Evolutionary conservation across 1,140 invertebrate genomes (phyloP).

Genomic region (Neodiprion fabricii): DNA sequence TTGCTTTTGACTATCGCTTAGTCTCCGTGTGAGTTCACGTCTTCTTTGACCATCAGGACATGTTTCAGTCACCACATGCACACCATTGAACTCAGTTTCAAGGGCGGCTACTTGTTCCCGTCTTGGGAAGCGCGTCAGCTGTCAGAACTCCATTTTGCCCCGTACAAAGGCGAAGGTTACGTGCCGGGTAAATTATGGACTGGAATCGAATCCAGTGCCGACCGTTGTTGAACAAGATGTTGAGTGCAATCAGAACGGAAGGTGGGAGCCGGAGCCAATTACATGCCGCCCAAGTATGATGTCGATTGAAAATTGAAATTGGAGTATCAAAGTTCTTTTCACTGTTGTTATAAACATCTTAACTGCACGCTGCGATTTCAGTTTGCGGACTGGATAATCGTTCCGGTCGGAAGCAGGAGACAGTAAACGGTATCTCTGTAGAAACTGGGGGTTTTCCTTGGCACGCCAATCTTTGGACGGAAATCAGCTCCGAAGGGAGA

Average conservation of each 20-base stretch:
- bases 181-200: slow-evolving; percentile 45
- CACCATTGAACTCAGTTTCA: slow-evolving; percentile 37
- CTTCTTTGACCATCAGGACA: neutral
- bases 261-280: no score
- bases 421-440: slow-evolving; percentile 42
- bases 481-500: neutral
- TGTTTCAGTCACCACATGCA: slow-evolving; percentile 48
- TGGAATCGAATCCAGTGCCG: no score
- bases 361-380: slow-evolving; percentile 30
- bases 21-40: no score
- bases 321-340: no score
- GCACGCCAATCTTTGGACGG: slow-evolving; percentile 53
- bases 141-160: slow-evolving; percentile 34
- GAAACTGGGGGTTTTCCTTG: slow-evolving; percentile 53
- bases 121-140: slow-evolving; percentile 32
- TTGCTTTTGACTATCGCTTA: no score
- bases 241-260: no score
- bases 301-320: neutral
- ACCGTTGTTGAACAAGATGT: no score
- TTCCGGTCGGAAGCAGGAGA: slow-evolving; percentile 29
- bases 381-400: slow-evolving; percentile 43
- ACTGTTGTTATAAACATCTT: no score
- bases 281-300: no score
- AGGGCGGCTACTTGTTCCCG: slow-evolving; percentile 37
- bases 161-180: slow-evolving; percentile 38